A percentile compares a stretch with the other conserved stretches of the same genome.
Evolutionary conservation across 2,888 invertebrate genomes (phyloP).

Genomic region (Willowsia nigromaculata): DNA sequence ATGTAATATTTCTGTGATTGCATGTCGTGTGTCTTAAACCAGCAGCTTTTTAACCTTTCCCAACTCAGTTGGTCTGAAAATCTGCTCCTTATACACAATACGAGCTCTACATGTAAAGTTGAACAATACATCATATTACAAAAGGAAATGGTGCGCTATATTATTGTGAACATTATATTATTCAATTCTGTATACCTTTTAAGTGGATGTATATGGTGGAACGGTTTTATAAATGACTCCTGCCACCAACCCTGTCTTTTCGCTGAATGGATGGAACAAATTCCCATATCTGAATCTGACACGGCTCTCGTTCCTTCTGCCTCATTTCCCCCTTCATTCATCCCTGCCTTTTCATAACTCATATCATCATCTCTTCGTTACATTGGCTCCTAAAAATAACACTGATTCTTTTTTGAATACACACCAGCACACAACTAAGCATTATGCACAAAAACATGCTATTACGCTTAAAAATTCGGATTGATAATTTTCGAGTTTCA

Average conservation of each 20-base stretch:
- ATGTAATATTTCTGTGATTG: too few species aligned
- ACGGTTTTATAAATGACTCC: conserved; percentile 53
- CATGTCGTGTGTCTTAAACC: too few species aligned
- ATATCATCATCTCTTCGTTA: conserved; percentile 61
- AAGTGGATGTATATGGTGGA: conserved; percentile 19
- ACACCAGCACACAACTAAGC: background rate
- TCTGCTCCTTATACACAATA: too few species aligned
- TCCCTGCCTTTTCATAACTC: conserved; percentile 69
- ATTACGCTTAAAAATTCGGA: background rate
- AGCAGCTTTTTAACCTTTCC: too few species aligned
- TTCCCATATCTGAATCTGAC: conserved; percentile 74
- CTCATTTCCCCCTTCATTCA: conserved; percentile 71
- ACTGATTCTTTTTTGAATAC: background rate
- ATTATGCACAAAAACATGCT: background rate
- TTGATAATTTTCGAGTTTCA: background rate
- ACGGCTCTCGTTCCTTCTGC: conserved; percentile 68
- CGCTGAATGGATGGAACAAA: conserved; percentile 68
- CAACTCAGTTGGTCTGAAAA: too few species aligned
- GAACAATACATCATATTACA: too few species aligned
- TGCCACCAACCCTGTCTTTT: conserved; percentile 65
- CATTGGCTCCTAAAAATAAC: conserved; percentile 22
- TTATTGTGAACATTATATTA: background rate
- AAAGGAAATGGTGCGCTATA: too few species aligned
- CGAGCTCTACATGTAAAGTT: too few species aligned
- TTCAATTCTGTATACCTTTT: background rate